phyloP scores from a whole-genome alignment of 2,113 vertebrate species.

The Scomber japonicus region DNA sequence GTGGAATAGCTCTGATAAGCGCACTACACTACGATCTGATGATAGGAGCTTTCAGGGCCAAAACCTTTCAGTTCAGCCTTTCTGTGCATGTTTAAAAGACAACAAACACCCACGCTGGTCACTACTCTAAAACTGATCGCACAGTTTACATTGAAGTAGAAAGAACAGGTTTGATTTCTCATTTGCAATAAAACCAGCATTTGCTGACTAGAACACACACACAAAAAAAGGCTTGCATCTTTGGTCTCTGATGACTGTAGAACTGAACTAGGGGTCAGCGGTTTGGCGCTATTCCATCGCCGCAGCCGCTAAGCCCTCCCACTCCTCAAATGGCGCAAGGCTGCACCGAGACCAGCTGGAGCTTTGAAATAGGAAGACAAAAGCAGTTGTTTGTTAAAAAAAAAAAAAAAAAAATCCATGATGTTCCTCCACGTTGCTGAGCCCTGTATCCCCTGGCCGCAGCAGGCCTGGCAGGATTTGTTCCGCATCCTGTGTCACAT shows the following conservation, averaged over 20 bases:
- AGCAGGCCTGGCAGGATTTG: conserved; percentile 46
- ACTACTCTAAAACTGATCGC: neutral
- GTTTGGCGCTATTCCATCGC: conserved; percentile 7
- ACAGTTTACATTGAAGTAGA: neutral
- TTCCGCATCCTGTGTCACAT: conserved; percentile 42
- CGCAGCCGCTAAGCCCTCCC: conserved; percentile 44
- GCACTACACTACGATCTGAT: neutral
- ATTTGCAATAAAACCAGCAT: conserved; percentile 15
- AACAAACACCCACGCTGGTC: conserved; percentile 23
- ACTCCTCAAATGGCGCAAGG: conserved; percentile 22
- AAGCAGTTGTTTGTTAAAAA: conserved; percentile 22
- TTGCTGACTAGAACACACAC: neutral
- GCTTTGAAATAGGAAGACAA: conserved; percentile 37
- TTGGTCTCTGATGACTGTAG: conserved; percentile 23
- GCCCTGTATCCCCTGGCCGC: conserved; percentile 20
- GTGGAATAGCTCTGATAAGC: conserved; percentile 8
- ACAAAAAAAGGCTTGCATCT: too few species aligned
- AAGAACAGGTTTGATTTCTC: conserved; percentile 18
- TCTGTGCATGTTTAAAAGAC: conserved; percentile 15
- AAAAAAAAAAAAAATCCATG: conserved; percentile 16
- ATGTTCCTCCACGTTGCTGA: conserved; percentile 40
- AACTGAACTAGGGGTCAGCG: conserved; percentile 42
- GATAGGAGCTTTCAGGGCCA: conserved; percentile 23
- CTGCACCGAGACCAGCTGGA: conserved; percentile 21
- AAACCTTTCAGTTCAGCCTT: conserved; percentile 26